Base-by-base conservation (phyloP, 2,888 invertebrate species). In the Drosophila mayaguana region DNA sequence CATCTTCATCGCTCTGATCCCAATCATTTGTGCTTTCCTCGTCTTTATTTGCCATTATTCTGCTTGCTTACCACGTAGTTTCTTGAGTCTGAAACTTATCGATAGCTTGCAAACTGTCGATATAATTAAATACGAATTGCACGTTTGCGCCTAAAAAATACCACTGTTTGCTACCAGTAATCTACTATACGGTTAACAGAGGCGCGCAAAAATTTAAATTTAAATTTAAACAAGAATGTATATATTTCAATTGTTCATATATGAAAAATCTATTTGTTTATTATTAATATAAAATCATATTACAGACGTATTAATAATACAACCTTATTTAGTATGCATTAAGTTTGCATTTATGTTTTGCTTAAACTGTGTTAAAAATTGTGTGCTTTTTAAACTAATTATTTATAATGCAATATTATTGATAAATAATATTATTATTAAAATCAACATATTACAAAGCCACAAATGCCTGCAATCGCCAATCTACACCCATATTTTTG, bases 1-100 rank as follows among this genome's bases (percentile, higher is more conserved):
- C 89, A 20, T 90, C 90, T 4, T 88, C 90, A 46, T 91, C 91
- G 60, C 88, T 90, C 11, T 86, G 71, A 43, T 81, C 70, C 91
- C 90, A 90, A 72, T 80, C 90, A 63, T 86, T 86, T 18, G 54
- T 14, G 5, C 55, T 42, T 2, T 64, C 78, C 1, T 68, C 60
- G 7, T 68, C 57, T 12, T 66, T 72, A 59, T 61, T 76, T 51
- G 81, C 69, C 88, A 87, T 87, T 71, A 69, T 75, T 75, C 11
- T n/a, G 38, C 45, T 22, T 25, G 43, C 42, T 57, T 72, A 75
- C 71, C 80, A 80, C 80, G 79, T 80, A 67, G 66, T 60, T 73
- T 72, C 20, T 63, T 50, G 48, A 25, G 38, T 22, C 34, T 62
- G 38, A 43, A n/a, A 54, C 11, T 46, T 61, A 72, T 72, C 64